Evolutionary conservation across 1,140 invertebrate genomes (phyloP).

Genomic region (Parapsyche elsis): DNA sequence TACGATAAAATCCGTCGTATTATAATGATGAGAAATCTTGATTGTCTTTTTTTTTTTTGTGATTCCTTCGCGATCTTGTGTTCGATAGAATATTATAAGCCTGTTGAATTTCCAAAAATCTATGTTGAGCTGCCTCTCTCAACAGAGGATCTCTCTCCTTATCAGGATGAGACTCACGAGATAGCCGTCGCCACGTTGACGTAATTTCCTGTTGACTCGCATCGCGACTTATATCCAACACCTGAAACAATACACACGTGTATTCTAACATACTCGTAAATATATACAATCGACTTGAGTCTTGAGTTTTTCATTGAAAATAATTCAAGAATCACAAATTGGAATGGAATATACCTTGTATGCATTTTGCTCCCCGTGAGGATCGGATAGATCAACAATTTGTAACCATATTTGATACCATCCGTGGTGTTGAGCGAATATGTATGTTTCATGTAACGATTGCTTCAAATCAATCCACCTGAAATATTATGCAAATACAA

Average conservation of each 20-base stretch:
- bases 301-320: constrained; percentile 35
- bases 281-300: neutral
- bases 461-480: constrained; percentile 79
- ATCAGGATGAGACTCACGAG: constrained; percentile 92
- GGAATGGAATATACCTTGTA: constrained; percentile 73
- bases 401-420: constrained; percentile 88
- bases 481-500: constrained; percentile 13
- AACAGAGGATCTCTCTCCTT: constrained; percentile 81
- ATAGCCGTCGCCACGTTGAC: constrained; percentile 80
- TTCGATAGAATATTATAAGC: constrained; percentile 91
- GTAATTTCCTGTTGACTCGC: constrained; percentile 90
- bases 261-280: neutral
- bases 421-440: constrained; percentile 81
- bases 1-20: no score
- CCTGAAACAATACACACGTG: constrained; percentile 64
- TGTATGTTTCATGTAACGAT: constrained; percentile 79
- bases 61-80: constrained; percentile 78
- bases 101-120: constrained; percentile 93
- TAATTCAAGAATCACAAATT: neutral
- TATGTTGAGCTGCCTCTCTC: constrained; percentile 78
- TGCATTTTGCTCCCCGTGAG: constrained; percentile 89
- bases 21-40: constrained; percentile 52
- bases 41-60: constrained; percentile 76
- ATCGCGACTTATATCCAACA: constrained; percentile 78
- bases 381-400: constrained; percentile 86